Base-by-base conservation (phyloP, 1,140 invertebrate species). In the Pseudomyrmex pallidus region DNA sequence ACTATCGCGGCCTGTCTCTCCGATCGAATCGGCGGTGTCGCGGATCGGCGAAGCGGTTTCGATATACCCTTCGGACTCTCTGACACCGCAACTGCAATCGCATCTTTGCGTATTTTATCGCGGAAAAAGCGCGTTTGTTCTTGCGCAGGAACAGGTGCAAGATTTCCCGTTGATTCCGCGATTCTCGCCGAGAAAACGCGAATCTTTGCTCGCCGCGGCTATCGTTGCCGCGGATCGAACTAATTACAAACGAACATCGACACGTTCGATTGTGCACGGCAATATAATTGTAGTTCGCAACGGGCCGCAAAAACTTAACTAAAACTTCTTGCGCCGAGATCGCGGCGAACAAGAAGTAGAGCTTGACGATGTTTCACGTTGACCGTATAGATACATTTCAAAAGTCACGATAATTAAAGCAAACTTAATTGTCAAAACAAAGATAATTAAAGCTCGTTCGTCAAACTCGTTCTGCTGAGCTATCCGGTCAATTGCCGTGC, bases 121-220 rank as follows among this genome's bases (percentile, higher is more conserved):
- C 35, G 72, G 17, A 62, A 84, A 82, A 86, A 56, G 80, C 57
- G 83, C 52, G 76, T 85, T 85, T 70, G 86, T 88, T 85, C 56
- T 46, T 68, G 46, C 48, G 59, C n/a, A 9, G 17, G 9, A n/a
- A 80, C 82, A 87, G 85, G 85, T 87, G 80, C 63, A 56, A 56
- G 82, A 35, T 35, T 68, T 78, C 74, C 77, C 52, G 62, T 25
- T 80, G 61, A 48, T 72, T 70, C 76, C 57, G 66, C 67, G 66
- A 70, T 78, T 78, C 35, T 57, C 25, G 46, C 35, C 35, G 52
- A 17, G 44, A 77, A 77, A 48, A 44, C 35, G 0, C 52, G 64
- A 78, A 70, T 78, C 54, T 44, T 44, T 12, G n/a, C 74, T 67
- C n/a, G n/a, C n/a, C 48, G 61, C 44, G 35, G 10, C 10, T 63